Evolutionary conservation across 2,888 invertebrate genomes (phyloP), one percentile per base, ranked within the genome.

Genomic region (Anaspis maculata): DNA sequence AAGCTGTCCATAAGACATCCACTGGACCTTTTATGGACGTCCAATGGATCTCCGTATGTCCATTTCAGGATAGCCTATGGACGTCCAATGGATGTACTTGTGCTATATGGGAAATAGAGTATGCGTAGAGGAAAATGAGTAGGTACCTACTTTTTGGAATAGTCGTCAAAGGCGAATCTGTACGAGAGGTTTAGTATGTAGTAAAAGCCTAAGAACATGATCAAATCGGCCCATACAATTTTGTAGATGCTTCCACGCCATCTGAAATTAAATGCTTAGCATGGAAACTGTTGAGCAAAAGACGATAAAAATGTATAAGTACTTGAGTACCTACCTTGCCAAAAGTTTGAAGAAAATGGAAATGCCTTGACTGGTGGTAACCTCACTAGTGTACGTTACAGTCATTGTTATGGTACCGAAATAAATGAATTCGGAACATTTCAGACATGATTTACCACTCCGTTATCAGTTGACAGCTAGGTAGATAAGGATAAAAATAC

Each of bases 231-330:
- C 90, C 91, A 94, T 41, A 94, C 83, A 48, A 94, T 69, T 67
- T 94, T 94, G 76, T 94, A 94, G 54, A 94, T 86, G 61, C 92
- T 92, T 25, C 92, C 94, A 47, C 80, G 78, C 94, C 94, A 94
- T 73, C 91, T 91, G 32, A 13, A 51, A 52, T 27, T 9, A 19
- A 6, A 6, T 19, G 19, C 9, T 19, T 19, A 24, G 31, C n/a
- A n/a, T n/a, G n/a, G n/a, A n/a, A n/a, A n/a, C n/a, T n/a, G n/a
- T n/a, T n/a, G n/a, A n/a, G n/a, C n/a, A 42, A 23, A 15, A 15
- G n/a, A 10, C 16, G 12, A 48, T 40, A 42, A 44, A 40, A 43
- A 30, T 37, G 7, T 22, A 4, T 39, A 46, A 64, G 71, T 68
- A n/a, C n/a, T n/a, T n/a, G n/a, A n/a, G n/a, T 39, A 46, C 64